Evolutionary conservation across 2,797 vertebrate species (phyloP), one percentile per base, ranked within the genome.

Genomic region (Centroberyx gerrardi): DNA sequence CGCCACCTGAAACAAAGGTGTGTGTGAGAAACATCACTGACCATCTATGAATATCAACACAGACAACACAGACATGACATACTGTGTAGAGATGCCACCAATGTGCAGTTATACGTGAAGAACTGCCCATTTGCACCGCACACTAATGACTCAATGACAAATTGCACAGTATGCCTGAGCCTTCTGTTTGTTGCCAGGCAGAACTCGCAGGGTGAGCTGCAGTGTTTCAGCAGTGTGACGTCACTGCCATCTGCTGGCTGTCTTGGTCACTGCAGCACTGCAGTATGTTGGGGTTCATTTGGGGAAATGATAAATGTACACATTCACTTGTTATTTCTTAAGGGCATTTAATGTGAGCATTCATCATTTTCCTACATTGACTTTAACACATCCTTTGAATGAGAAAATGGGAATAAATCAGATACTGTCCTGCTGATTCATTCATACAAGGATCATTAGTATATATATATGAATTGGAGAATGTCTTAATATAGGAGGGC

Each of bases 111-210:
- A 7, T 40, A 7, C 38, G 2, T 0, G 51, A 27, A 27, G 18
- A n/a, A 10, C 2, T 22, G n/a, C 8, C 8, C 38, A 40, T 40
- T 61, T 66, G 62, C 56, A 10, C 66, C 55, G 67, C 76, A 52
- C 51, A 55, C 63, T 76, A 80, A 81, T 66, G 77, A 77, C 74
- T 78, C 15, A 0, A 48, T 67, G 81, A 76, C 76, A 86, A 79
- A 80, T 60, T 53, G 62, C 46, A 56, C 44, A 60, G 68, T 66
- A 68, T 18, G 76, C 56, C 66, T 2, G 0, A 0, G 18, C 67
- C 70, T 44, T 22, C 42, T 44, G 64, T 31, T 33, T 83, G 91
- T 93, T 93, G 85, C 91, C 59, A 91, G 89, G 90, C 89, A 90
- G 85, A 91, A 78, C 17, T 68, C 77, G 28, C 69, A 1, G 40